A percentile compares a stretch with the other conserved stretches of the same genome.
Conservation (phyloP, 2,797 vertebrate species). For the Miichthys miiuy region DNA sequence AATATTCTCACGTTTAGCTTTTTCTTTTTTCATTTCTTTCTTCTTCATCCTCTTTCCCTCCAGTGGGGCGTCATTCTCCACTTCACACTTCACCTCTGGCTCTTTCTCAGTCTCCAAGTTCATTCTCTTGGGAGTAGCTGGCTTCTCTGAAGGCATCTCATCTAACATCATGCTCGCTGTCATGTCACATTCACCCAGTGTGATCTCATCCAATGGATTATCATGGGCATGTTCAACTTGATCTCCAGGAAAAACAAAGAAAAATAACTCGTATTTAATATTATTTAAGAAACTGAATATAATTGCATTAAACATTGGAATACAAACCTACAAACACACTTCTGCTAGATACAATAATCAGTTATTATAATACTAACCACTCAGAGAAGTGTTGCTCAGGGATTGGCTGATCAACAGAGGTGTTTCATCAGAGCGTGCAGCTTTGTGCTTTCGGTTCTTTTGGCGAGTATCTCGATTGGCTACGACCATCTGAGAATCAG, state of each 20-base stretch:
- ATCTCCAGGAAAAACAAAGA: constrained; percentile 60
- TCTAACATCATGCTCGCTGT: constrained; percentile 39
- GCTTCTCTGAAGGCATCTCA: constrained; percentile 57
- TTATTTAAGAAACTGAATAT: background rate
- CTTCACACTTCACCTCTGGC: constrained; percentile 36
- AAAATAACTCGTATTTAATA: background rate
- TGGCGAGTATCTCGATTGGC: constrained; percentile 85
- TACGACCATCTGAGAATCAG: constrained; percentile 90
- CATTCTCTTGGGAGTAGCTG: constrained; percentile 64
- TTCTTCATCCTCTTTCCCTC: constrained; percentile 75
- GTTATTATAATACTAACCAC: constrained; percentile 68
- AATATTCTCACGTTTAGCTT: constrained; percentile 70
- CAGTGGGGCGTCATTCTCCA: constrained; percentile 37
- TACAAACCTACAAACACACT: too few relatives aligned
- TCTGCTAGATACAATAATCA: background rate
- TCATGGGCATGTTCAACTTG: constrained; percentile 83
- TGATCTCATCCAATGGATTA: constrained; percentile 86
- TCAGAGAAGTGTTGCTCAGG: constrained; percentile 83
- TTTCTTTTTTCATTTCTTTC: constrained; percentile 76
- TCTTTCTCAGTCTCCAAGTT: constrained; percentile 71
- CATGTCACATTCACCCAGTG: constrained; percentile 72
- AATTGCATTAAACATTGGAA: background rate
- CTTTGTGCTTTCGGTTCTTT: constrained; percentile 81
- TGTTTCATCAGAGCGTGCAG: constrained; percentile 76
- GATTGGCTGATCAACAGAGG: constrained; percentile 84